Conservation (phyloP, 1,140 invertebrate species). For the Halesus radiatus region DNA sequence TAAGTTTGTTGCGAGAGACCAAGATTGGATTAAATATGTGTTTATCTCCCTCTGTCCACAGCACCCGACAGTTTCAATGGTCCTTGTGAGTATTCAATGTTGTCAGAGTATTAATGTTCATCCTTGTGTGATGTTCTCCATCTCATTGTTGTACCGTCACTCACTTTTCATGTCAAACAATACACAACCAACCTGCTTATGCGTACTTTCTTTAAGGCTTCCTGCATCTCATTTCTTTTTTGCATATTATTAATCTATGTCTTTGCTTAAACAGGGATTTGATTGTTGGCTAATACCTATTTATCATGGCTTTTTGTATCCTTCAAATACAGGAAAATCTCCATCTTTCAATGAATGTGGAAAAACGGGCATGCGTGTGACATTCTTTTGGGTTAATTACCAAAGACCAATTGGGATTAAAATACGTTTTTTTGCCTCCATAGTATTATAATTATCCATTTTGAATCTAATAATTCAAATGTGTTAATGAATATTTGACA, state of each 20-base stretch:
- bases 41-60: conserved; percentile 71
- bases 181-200: conserved; percentile 7
- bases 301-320: not conserved
- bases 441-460: too few relatives aligned
- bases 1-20: conserved; percentile 30
- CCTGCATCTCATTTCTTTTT: not conserved
- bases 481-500: too few relatives aligned
- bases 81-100: conserved; percentile 83
- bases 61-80: conserved; percentile 86
- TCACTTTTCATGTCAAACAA: conserved; percentile 5
- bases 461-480: too few relatives aligned
- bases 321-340: not conserved
- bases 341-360: not conserved
- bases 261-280: conserved; percentile 16
- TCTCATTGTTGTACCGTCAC: conserved; percentile 43
- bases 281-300: not conserved
- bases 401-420: too few relatives aligned
- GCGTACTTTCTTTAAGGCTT: conserved; percentile 10
- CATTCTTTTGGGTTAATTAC: too few relatives aligned
- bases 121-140: conserved; percentile 53
- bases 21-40: conserved; percentile 60
- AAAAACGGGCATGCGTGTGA: too few relatives aligned
- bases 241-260: conserved; percentile 2
- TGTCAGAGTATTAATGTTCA: conserved; percentile 55
- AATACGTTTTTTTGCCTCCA: too few relatives aligned